phyloP scores from a whole-genome alignment of 1,140 invertebrate species.

The Ceratoteleas bidentatus region DNA sequence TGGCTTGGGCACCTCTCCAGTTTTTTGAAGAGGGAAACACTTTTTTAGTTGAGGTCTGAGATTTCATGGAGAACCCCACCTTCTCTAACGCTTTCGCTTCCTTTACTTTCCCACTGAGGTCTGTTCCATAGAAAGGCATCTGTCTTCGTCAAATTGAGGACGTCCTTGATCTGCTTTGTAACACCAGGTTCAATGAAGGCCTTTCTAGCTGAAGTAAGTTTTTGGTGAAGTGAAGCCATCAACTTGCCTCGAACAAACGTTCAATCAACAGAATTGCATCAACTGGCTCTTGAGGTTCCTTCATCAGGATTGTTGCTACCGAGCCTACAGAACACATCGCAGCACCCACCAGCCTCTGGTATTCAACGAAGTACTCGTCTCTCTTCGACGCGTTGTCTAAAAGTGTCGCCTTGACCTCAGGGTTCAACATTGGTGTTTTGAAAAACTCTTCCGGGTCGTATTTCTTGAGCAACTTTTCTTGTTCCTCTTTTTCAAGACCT shows the following conservation, averaged over 20 bases:
- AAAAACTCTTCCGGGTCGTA: slow-evolving; percentile 17
- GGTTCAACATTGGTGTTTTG: slow-evolving; percentile 12
- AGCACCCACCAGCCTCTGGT: slow-evolving; percentile 32
- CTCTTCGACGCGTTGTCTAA: slow-evolving; percentile 25
- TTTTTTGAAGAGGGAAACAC: background rate
- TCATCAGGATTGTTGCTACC: slow-evolving; percentile 4
- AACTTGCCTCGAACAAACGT: slow-evolving; percentile 20
- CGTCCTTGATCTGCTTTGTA: slow-evolving; percentile 20
- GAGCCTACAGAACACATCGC: slow-evolving; percentile 4
- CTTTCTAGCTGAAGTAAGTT: slow-evolving; percentile 23
- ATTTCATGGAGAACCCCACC: background rate
- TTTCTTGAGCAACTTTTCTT: slow-evolving; percentile 16
- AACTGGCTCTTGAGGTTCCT: slow-evolving; percentile 8
- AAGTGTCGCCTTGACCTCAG: slow-evolving; percentile 27
- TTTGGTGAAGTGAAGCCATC: slow-evolving; percentile 5
- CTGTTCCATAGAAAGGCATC: slow-evolving; percentile 31
- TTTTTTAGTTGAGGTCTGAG: background rate
- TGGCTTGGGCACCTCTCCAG: background rate
- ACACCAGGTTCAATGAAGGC: slow-evolving; percentile 46
- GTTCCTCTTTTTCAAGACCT: background rate
- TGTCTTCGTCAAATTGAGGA: slow-evolving; percentile 19
- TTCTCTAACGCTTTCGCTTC: slow-evolving; percentile 22
- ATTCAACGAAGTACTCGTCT: slow-evolving; percentile 37
- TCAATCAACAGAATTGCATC: slow-evolving; percentile 9
- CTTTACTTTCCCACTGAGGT: slow-evolving; percentile 30